phyloP scores from a whole-genome alignment of 2,888 invertebrate species.

The Lysandra coridon region DNA sequence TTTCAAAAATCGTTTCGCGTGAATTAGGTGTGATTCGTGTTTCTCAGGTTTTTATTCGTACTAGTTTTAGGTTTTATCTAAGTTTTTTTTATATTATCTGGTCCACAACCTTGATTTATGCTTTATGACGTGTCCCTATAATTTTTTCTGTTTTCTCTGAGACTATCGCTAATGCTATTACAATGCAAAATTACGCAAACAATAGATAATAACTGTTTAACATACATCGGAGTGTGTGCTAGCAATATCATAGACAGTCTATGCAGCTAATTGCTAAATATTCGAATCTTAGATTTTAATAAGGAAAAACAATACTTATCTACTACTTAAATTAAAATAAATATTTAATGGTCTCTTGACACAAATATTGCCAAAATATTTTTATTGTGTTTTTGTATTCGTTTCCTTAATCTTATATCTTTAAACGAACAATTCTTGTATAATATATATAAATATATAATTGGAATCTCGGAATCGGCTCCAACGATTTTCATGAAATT shows the following conservation, averaged over 20 bases:
- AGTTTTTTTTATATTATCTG: background rate
- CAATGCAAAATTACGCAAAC: slow-evolving; percentile 1
- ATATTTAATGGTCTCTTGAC: background rate
- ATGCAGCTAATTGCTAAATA: no score
- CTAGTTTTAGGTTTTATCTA: background rate
- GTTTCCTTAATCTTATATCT: no score
- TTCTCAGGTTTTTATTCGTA: background rate
- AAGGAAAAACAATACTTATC: no score
- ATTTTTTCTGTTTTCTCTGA: background rate
- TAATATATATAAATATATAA: no score
- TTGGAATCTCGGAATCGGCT: no score
- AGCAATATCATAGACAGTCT: background rate
- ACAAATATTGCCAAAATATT: background rate
- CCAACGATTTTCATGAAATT: no score
- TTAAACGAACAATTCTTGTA: no score
- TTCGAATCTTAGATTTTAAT: no score
- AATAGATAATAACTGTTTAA: background rate
- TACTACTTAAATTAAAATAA: background rate
- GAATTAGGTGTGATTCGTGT: background rate
- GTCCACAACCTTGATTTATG: background rate
- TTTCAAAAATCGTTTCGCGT: background rate
- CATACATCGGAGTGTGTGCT: background rate
- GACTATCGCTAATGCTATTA: background rate
- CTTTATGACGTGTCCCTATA: background rate
- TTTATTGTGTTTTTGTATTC: background rate